These are phyloP conservation scores for Rana temporaria DNA, from an alignment of 2,113 vertebrate species.

Conservation along the genomic window DNA sequence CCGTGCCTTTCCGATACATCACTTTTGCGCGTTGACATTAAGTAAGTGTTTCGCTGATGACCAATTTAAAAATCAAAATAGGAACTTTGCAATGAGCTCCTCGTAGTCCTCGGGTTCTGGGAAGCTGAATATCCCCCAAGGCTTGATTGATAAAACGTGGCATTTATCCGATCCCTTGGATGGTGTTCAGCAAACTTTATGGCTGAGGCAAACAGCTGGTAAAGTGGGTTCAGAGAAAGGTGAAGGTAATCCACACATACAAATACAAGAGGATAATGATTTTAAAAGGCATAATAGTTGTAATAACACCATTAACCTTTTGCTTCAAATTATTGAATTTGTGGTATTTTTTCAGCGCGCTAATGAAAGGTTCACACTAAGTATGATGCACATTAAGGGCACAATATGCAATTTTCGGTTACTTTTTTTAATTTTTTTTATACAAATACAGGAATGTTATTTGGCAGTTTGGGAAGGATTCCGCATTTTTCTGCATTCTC, in stretches of 20 bases:
- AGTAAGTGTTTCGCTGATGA: conserved; percentile 74
- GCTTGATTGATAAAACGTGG: conserved; percentile 93
- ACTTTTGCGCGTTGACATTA: conserved; percentile 68
- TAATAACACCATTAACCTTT: conserved; percentile 92
- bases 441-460: conserved; percentile 53
- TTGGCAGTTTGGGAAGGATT: conserved; percentile 49
- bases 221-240: conserved; percentile 96
- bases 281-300: conserved; percentile 93
- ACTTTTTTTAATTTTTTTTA: conserved; percentile 52
- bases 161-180: conserved; percentile 87
- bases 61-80: conserved; percentile 77
- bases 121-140: conserved; percentile 85
- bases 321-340: conserved; percentile 80
- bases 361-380: conserved; percentile 75
- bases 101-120: conserved; percentile 73
- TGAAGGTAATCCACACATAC: conserved; percentile 95
- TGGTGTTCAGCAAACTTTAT: conserved; percentile 94
- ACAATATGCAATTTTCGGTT: conserved; percentile 63
- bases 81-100: conserved; percentile 83
- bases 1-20: conserved; percentile 55
- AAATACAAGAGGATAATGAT: conserved; percentile 90
- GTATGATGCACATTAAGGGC: conserved; percentile 62
- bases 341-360: conserved; percentile 73
- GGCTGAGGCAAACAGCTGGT: conserved; percentile 88
- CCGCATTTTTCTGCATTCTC: conserved; percentile 44